phyloP scores from a whole-genome alignment of 2,797 vertebrate genomes.

The Lagocephalus sceleratus region DNA sequence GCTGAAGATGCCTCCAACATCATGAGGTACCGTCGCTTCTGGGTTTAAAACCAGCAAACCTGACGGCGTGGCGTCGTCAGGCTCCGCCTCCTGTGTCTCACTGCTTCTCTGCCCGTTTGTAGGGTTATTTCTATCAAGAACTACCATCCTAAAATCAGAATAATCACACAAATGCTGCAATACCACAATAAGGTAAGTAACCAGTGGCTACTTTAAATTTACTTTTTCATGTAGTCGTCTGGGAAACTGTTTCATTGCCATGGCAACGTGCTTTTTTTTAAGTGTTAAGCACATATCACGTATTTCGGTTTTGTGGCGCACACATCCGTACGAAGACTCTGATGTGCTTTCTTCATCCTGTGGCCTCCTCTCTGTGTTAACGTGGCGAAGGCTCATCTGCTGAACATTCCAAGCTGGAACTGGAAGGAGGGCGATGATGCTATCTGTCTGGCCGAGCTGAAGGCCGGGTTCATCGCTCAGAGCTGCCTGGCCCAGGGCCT shows the following conservation, averaged over 20 bases:
- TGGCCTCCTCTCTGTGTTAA: slow-evolving; percentile 47
- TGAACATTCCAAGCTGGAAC: slow-evolving; percentile 99
- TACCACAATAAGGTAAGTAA: slow-evolving; percentile 98
- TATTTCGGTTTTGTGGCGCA: no score
- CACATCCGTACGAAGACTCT: no score
- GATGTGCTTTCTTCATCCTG: neutral
- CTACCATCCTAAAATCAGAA: slow-evolving; percentile 98
- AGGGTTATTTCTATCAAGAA: slow-evolving; percentile 99
- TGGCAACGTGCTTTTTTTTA: no score
- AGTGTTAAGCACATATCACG: no score
- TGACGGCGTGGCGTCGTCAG: neutral
- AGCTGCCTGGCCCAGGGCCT: slow-evolving; percentile 99
- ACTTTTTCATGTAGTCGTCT: no score
- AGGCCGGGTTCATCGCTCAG: slow-evolving; percentile 99
- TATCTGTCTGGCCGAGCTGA: slow-evolving; percentile 97
- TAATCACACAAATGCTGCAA: slow-evolving; percentile 99
- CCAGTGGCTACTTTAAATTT: no score
- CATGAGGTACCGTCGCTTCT: slow-evolving; percentile 85
- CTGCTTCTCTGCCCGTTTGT: slow-evolving; percentile 2
- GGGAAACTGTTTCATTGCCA: no score
- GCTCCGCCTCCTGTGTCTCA: no score
- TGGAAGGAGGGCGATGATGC: slow-evolving; percentile 99
- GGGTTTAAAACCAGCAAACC: slow-evolving; percentile 2
- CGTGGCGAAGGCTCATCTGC: slow-evolving; percentile 90
- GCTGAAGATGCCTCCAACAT: slow-evolving; percentile 99